Base-by-base conservation (phyloP, 2,797 vertebrate species). In the Otolemur crassicaudatus region DNA sequence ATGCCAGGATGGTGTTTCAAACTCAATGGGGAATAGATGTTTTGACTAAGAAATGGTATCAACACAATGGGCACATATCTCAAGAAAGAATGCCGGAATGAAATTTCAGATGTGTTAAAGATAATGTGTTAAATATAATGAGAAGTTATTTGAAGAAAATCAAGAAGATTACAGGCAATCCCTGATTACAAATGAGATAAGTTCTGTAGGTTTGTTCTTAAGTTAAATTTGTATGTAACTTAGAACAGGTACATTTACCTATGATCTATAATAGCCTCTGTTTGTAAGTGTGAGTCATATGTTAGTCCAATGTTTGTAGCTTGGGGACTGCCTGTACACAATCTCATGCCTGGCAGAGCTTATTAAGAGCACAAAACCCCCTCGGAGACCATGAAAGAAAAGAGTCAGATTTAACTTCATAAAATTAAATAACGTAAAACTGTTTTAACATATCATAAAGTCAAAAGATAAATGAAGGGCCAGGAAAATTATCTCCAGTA, bases 21-120 rank as follows among this genome's bases (percentile, higher is more conserved):
- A 91, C 70, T 83, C 43, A 84, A 9, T 75, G 46, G 53, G 58
- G 91, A 93, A 93, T 65, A 10, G 79, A n/a, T 46, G 1, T 89
- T 93, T 77, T 95, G 60, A 72, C 65, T 63, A 83, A 86, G n/a
- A 84, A 63, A 34, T 84, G n/a, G 0, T 82, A 34, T 77, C 29
- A 58, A 69, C 1, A 20, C 87, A 37, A 91, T 76, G 87, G 75
- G 12, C 61, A 84, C 8, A 89, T 13, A 46, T 23, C 10, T 79
- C 13, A 90, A 88, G 23, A 87, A 95, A 90, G 27, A 95, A 73
- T n/a, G 34, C 8, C 80, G 73, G 65, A 91, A 90, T 75, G 76
- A 91, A 82, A 69, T 63, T 87, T 43, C n/a, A 29, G 49, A 81
- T 79, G 37, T 61, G 34, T 63, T 85, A 19, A 88, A 95, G 34